Evolutionary conservation across 2,113 vertebrate genomes (phyloP).

Genomic region (Lophochroa leadbeateri): DNA sequence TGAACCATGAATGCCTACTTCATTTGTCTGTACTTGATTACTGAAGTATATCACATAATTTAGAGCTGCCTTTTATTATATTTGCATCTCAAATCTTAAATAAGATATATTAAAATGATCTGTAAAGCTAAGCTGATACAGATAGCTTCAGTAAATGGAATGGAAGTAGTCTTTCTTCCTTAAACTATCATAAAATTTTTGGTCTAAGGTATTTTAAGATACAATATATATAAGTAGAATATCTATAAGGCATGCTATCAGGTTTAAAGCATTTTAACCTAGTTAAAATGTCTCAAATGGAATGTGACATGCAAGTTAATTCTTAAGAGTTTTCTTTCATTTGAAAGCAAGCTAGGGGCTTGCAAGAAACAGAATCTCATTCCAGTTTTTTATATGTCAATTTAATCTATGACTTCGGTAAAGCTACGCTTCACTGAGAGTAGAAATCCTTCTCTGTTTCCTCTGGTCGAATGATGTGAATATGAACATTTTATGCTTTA

Average conservation of each 20-base stretch:
- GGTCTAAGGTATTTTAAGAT: background rate
- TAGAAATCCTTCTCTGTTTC: background rate
- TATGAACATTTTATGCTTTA: background rate
- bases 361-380: background rate
- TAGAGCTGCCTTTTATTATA: background rate
- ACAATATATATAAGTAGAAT: background rate
- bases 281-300: background rate
- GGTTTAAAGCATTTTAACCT: background rate
- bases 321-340: background rate
- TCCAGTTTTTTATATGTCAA: background rate
- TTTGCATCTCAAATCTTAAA: background rate
- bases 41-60: background rate
- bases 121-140: background rate
- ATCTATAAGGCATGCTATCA: background rate
- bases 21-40: conserved; percentile 31
- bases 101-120: background rate
- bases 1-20: conserved; percentile 2
- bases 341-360: background rate
- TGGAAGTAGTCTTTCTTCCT: background rate
- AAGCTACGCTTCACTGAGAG: background rate
- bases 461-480: background rate
- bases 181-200: background rate
- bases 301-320: background rate
- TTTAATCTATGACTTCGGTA: background rate
- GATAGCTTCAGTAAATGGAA: background rate